These are phyloP conservation scores for Perdix hodgsoniae DNA, from an alignment of 2,797 vertebrate species.

Conservation along the genomic window DNA sequence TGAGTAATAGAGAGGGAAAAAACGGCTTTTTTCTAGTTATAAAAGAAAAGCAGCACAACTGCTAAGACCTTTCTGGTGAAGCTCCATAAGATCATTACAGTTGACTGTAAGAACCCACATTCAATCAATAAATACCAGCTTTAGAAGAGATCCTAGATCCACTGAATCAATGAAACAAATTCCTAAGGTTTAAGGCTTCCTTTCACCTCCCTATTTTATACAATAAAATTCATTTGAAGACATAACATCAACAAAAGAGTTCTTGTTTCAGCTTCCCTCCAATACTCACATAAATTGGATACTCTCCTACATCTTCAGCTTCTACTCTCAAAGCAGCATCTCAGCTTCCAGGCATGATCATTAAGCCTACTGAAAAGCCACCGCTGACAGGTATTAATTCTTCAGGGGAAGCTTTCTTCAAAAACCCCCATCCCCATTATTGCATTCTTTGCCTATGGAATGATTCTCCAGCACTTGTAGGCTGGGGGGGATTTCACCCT, in stretches of 20 bases:
- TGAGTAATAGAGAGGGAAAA: background rate
- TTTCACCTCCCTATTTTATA: background rate
- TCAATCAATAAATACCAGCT: background rate
- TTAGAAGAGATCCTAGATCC: background rate
- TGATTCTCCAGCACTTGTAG: fast-evolving
- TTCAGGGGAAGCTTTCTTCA: background rate
- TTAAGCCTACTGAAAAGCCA: background rate
- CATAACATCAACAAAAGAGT: fast-evolving
- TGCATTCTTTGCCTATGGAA: background rate
- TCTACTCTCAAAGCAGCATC: background rate
- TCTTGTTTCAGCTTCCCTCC: background rate
- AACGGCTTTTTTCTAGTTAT: constrained; percentile 1
- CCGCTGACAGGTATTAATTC: background rate
- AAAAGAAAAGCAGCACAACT: background rate
- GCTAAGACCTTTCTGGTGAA: background rate
- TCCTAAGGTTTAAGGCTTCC: background rate
- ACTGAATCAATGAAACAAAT: background rate
- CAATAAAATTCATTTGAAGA: background rate
- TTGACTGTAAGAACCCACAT: background rate
- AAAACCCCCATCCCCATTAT: background rate
- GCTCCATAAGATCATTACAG: background rate
- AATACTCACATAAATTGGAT: background rate
- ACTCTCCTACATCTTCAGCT: background rate
- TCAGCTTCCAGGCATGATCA: background rate
- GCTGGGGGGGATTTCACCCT: background rate